Evolutionary conservation across 2,113 vertebrate species (phyloP), one percentile per base, ranked within the genome.

Genomic region (Todiramphus chloris): DNA sequence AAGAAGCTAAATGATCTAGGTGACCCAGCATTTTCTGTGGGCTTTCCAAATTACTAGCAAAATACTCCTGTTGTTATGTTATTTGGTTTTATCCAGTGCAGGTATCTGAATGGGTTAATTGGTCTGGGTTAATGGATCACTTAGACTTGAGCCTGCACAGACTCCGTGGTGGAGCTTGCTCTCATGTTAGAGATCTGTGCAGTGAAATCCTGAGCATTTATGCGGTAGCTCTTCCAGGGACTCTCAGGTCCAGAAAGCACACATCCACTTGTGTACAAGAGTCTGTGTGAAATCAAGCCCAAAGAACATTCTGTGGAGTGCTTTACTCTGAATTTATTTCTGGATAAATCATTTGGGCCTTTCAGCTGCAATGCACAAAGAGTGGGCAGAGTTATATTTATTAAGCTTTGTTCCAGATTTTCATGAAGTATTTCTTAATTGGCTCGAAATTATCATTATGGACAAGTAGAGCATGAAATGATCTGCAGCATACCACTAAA

Each of bases 361-460:
- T 89, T 72, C 56, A 79, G 33, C 53, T 67, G 25, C 69, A 53
- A 30, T 18, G 50, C 73, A 77, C n/a, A 59, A 63, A 0, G 35
- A 81, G 51, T 53, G 18, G 44, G 27, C 46, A 62, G 55, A 89
- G 89, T 87, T 79, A 11, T 67, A 30, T 87, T 78, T 84, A 46
- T 84, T 92, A 68, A 89, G 23, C 48, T 96, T 87, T 62, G 74
- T 85, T 91, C 44, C 53, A 91, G 44, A 82, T 79, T 91, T 89
- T 91, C 66, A 58, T 75, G 12, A 89, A 93, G 27, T 79, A 56
- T 91, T 87, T 87, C 68, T 70, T 95, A 95, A 94, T 94, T 94
- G 87, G 62, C 73, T 89, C 4, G 0, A 79, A 95, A 76, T 96
- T 82, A 62, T 56, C 75, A 79, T 87, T 87, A 81, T 50, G 58